Evolutionary conservation across 23 tunicate species (phyloP).

Genomic region (Botrylloides violaceus): DNA sequence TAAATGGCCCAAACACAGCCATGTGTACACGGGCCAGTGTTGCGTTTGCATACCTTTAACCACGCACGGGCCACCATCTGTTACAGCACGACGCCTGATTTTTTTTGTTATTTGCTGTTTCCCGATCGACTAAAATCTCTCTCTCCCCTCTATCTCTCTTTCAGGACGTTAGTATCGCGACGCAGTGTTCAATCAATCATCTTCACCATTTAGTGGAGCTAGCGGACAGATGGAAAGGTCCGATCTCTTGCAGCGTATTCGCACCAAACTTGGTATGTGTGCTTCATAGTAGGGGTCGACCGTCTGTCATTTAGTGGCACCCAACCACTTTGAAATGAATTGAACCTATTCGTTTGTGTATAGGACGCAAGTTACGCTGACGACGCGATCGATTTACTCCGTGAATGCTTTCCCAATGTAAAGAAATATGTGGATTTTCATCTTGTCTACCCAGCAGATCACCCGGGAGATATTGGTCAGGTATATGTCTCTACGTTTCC

Average conservation of each 20-base stretch:
- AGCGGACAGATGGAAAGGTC: slow-evolving; percentile 86
- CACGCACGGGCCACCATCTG: too few species aligned
- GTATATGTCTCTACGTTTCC: too few species aligned
- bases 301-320: too few species aligned
- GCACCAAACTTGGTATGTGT: slow-evolving; percentile 59
- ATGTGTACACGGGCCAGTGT: too few species aligned
- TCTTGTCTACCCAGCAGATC: slow-evolving; percentile 80
- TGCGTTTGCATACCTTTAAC: too few species aligned
- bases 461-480: slow-evolving; percentile 60
- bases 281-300: too few species aligned
- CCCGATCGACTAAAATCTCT: not conserved
- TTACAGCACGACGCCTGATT: too few species aligned
- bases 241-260: slow-evolving; percentile 81
- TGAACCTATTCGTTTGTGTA: too few species aligned
- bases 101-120: too few species aligned
- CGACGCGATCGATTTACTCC: slow-evolving; percentile 66
- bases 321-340: too few species aligned
- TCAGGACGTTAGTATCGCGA: slow-evolving; percentile 86
- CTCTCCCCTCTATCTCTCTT: too few species aligned
- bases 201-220: slow-evolving; percentile 99
- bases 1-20: too few species aligned
- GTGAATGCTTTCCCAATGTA: slow-evolving; percentile 69
- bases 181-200: slow-evolving; percentile 94
- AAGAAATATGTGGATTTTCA: slow-evolving; percentile 68
- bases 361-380: slow-evolving; percentile 89